Evolutionary conservation across 2,113 vertebrate genomes (phyloP).

Genomic region (Urocolius indicus): DNA sequence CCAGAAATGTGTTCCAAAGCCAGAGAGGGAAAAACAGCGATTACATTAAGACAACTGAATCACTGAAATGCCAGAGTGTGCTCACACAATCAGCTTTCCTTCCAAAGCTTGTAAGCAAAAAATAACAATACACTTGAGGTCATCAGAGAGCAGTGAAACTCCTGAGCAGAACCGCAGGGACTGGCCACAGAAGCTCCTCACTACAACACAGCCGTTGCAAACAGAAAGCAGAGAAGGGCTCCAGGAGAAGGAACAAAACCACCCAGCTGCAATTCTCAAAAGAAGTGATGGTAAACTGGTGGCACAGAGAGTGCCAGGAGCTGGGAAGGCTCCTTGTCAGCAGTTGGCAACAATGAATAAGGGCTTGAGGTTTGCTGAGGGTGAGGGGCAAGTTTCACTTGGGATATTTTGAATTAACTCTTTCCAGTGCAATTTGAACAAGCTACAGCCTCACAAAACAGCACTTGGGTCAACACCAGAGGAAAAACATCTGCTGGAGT

Average conservation of each 20-base stretch:
- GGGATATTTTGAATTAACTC: not conserved
- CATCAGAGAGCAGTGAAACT: not conserved
- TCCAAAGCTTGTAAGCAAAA: not conserved
- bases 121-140: not conserved
- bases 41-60: not conserved
- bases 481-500: fast-evolving
- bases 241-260: not conserved
- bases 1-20: not conserved
- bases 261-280: not conserved
- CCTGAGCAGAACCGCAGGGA: fast-evolving
- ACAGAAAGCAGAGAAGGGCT: not conserved
- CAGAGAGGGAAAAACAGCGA: not conserved
- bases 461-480: not conserved
- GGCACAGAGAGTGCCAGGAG: fast-evolving
- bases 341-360: fast-evolving
- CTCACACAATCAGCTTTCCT: not conserved
- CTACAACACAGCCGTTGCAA: not conserved
- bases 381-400: too few species aligned
- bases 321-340: not conserved
- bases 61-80: not conserved
- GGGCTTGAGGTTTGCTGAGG: not conserved
- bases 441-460: not conserved
- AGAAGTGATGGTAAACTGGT: not conserved
- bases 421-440: not conserved
- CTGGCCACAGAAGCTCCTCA: not conserved